These are phyloP conservation scores for Teleiodes luculella DNA, from an alignment of 2,888 invertebrate genomes.

Conservation along the genomic window DNA sequence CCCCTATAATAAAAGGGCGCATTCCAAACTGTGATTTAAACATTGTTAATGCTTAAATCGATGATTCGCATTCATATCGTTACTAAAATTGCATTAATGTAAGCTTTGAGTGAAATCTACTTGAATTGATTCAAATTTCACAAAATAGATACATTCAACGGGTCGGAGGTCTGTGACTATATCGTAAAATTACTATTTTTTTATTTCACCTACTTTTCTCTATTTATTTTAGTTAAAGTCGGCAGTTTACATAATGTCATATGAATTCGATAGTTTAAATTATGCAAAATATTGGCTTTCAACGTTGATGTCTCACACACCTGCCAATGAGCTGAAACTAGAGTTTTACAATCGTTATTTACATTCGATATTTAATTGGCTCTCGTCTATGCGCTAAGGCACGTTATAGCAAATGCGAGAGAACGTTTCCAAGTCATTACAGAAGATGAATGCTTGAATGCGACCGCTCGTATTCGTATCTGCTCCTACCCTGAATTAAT, in stretches of 20 bases:
- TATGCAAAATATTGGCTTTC: no score
- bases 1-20: constrained; percentile 27
- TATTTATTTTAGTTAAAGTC: no score
- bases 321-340: constrained; percentile 35
- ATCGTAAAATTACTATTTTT: no score
- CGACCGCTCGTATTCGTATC: constrained; percentile 48
- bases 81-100: no score
- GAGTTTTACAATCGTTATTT: constrained; percentile 56
- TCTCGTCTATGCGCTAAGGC: constrained; percentile 59
- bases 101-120: no score
- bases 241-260: neutral
- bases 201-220: no score
- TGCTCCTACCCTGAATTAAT: constrained; percentile 61
- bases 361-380: constrained; percentile 66
- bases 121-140: no score
- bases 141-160: no score
- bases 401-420: constrained; percentile 56
- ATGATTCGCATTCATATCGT: no score
- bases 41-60: neutral
- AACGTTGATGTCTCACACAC: neutral
- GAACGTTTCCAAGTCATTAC: constrained; percentile 68
- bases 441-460: constrained; percentile 58
- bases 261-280: no score
- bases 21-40: neutral
- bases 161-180: no score